Conservation (phyloP, 2,797 vertebrate genomes). For the Capromys pilorides region DNA sequence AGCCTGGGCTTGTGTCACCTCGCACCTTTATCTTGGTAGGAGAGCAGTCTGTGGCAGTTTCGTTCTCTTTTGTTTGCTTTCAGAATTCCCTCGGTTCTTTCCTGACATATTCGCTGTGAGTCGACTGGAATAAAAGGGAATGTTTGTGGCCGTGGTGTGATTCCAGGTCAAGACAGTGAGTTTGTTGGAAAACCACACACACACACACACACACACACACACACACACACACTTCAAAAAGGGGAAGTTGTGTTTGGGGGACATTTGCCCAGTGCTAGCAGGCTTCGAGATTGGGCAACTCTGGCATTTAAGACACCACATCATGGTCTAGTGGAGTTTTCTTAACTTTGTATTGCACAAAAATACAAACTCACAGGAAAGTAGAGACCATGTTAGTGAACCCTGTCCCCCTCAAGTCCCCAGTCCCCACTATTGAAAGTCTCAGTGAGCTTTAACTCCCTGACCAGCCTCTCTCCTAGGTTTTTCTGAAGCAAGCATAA, state of each 20-base stretch:
- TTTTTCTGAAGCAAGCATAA: conserved; percentile 12
- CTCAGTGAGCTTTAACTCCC: neutral
- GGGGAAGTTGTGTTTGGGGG: neutral
- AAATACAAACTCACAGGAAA: neutral
- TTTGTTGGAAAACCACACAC: neutral
- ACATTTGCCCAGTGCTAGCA: neutral
- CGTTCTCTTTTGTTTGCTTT: neutral
- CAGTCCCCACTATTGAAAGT: neutral
- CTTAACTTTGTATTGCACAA: neutral
- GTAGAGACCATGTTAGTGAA: neutral
- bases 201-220: neutral
- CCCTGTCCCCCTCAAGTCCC: neutral
- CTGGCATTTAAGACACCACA: neutral
- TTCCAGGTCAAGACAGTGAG: neutral
- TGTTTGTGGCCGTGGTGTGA: neutral
- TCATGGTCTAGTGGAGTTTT: neutral
- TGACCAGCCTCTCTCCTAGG: neutral
- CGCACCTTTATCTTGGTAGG: neutral
- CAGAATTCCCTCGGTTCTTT: neutral
- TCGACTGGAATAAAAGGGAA: neutral
- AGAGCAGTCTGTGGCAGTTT: neutral
- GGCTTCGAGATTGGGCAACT: neutral
- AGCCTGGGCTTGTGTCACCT: too few species aligned
- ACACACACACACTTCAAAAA: neutral
- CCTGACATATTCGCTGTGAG: neutral